phyloP scores from a whole-genome alignment of 1,140 invertebrate species.

The Hypothenemus hampei region DNA sequence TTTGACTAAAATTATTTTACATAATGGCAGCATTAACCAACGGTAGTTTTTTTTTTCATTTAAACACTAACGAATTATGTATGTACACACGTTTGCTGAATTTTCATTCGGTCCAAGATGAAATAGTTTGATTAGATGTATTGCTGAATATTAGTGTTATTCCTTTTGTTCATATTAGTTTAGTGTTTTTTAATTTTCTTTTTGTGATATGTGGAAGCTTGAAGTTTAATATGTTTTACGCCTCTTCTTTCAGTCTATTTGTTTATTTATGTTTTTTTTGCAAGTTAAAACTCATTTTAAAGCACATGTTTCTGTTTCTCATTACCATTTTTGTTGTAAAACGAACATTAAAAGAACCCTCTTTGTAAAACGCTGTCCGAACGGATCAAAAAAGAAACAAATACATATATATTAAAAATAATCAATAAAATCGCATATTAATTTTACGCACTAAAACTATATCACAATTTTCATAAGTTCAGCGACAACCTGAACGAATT shows the following conservation, averaged over 20 bases:
- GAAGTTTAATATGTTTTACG: conserved; percentile 3
- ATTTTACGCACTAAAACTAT: conserved; percentile 22
- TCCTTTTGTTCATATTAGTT: no score
- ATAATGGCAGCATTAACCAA: conserved; percentile 35
- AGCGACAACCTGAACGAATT: background rate
- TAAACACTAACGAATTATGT: background rate
- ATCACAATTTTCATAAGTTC: conserved; percentile 30
- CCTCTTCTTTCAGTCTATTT: background rate
- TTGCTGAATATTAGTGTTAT: background rate
- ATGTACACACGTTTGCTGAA: background rate
- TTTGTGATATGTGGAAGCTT: no score
- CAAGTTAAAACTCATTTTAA: conserved; percentile 15
- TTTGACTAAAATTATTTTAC: conserved; percentile 26
- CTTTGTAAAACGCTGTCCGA: conserved; percentile 27
- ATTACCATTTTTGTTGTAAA: no score
- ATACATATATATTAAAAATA: conserved; percentile 15
- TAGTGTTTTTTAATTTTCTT: no score
- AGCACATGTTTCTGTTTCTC: conserved; percentile 18
- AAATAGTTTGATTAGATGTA: background rate
- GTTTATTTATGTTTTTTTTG: background rate
- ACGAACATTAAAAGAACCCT: no score
- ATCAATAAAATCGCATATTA: conserved; percentile 9
- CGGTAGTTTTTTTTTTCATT: background rate
- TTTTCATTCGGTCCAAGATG: no score
- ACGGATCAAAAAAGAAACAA: conserved; percentile 24